These are phyloP conservation scores for Arothron firmamentum DNA, from an alignment of 2,113 vertebrate genomes.

Conservation along the genomic window DNA sequence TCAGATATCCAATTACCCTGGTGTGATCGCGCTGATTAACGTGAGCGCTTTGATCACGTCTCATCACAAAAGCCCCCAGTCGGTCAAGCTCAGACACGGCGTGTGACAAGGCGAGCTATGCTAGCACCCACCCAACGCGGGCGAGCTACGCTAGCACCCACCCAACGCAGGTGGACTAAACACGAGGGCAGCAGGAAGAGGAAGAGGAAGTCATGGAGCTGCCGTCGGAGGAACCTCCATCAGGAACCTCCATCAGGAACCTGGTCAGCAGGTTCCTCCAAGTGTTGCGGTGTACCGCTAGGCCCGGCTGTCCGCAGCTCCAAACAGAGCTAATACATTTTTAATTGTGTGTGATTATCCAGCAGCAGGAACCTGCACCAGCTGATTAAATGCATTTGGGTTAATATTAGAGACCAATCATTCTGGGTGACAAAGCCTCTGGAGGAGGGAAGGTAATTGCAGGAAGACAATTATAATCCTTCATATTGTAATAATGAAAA, in stretches of 20 bases:
- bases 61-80: no score
- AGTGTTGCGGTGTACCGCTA: no score
- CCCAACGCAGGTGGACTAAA: no score
- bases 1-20: conserved; percentile 61
- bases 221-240: conserved; percentile 7
- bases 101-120: no score
- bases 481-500: conserved; percentile 76
- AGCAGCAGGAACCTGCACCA: conserved; percentile 66
- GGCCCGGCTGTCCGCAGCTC: conserved; percentile 23
- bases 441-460: conserved; percentile 73
- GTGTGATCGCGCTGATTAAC: conserved; percentile 57
- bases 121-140: no score
- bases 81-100: no score
- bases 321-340: conserved; percentile 72
- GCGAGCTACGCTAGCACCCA: not conserved
- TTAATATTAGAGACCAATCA: conserved; percentile 77
- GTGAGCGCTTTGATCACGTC: conserved; percentile 38
- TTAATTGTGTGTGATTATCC: conserved; percentile 78
- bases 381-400: conserved; percentile 77
- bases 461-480: conserved; percentile 74
- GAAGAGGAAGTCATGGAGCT: no score
- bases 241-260: not conserved
- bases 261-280: not conserved
- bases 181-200: no score
- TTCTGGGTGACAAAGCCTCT: conserved; percentile 68